Evolutionary conservation across 2,113 vertebrate species (phyloP).

Genomic region (Hypanus sabinus): DNA sequence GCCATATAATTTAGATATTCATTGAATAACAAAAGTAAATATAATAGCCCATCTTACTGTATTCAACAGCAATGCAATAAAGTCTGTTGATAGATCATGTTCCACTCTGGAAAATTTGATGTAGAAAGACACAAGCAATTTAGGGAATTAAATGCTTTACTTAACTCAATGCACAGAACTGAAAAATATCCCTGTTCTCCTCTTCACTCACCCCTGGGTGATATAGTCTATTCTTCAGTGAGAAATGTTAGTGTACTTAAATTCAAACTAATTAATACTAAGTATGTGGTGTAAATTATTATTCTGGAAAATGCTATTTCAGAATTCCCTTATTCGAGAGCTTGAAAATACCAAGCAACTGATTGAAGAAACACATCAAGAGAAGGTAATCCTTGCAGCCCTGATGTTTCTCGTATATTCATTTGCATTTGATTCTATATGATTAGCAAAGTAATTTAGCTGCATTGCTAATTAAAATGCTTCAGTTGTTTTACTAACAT

Average conservation of each 20-base stretch:
- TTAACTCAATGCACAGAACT: background rate
- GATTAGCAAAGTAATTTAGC: background rate
- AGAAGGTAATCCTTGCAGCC: constrained; percentile 67
- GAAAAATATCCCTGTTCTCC: background rate
- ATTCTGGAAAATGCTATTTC: constrained; percentile 37
- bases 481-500: background rate
- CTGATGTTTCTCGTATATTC: background rate
- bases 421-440: background rate
- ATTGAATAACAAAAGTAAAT: background rate
- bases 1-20: background rate
- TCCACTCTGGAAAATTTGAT: background rate
- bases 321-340: constrained; percentile 86
- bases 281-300: background rate
- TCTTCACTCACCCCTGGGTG: too few species aligned
- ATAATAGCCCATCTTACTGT: background rate
- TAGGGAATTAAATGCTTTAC: background rate
- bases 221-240: background rate
- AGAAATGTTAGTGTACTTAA: background rate
- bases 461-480: background rate
- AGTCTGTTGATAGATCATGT: background rate
- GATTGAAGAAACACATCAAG: constrained; percentile 85
- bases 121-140: background rate
- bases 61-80: background rate
- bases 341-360: constrained; percentile 86
- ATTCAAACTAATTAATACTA: background rate